A percentile compares a stretch with the other conserved stretches of the same genome.
These are phyloP conservation scores for Piprites chloris DNA, from an alignment of 2,113 vertebrate species.

Conservation along the genomic window DNA sequence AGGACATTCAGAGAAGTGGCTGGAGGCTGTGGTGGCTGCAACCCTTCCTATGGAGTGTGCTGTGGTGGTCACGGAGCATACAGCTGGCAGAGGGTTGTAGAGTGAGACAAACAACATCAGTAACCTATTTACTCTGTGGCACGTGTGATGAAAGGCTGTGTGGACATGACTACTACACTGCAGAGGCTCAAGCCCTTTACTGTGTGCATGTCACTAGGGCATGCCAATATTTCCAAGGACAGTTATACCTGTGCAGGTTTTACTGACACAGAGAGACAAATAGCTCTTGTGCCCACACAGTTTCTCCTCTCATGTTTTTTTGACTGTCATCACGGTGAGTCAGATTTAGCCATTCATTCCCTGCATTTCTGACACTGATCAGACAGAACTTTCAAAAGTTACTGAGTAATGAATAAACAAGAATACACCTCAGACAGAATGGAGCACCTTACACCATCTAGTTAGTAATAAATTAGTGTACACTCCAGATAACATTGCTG, in stretches of 20 bases:
- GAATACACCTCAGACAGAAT: not conserved
- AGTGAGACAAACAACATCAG: not conserved
- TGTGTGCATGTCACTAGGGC: not conserved
- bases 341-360: not conserved
- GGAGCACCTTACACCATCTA: not conserved
- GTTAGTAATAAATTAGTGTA: not conserved
- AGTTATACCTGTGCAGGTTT: not conserved
- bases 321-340: not conserved
- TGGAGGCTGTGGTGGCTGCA: not conserved
- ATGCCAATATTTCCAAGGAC: not conserved
- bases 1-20: not conserved
- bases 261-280: not conserved
- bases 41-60: not conserved
- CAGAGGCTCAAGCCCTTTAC: not conserved
- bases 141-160: not conserved
- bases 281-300: not conserved
- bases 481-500: not conserved
- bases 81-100: not conserved
- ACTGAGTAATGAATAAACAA: not conserved
- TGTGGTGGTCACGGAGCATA: not conserved
- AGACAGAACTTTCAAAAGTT: not conserved
- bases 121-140: not conserved
- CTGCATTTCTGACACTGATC: not conserved
- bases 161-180: accelerated
- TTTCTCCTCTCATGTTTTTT: not conserved